Conservation (phyloP, 2,888 invertebrate species). For the Patella depressa region DNA sequence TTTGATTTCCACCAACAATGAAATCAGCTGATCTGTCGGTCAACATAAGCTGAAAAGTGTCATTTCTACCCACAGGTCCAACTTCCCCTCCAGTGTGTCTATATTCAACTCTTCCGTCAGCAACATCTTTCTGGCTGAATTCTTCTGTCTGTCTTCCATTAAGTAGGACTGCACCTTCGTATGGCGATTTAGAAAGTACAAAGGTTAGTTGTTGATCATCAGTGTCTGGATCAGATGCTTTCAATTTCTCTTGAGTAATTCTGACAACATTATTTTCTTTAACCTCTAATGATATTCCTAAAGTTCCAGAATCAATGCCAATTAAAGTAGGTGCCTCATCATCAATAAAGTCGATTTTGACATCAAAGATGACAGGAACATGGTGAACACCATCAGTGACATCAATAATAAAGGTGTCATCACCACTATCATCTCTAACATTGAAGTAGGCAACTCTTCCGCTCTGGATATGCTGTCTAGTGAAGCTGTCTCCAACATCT, state of each 20-base stretch:
- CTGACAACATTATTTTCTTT: conserved; percentile 55
- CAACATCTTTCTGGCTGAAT: conserved; percentile 67
- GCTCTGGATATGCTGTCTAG: conserved; percentile 54
- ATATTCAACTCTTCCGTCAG: conserved; percentile 57
- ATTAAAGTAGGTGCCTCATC: conserved; percentile 62
- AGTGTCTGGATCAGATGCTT: conserved; percentile 62
- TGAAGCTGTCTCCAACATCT: conserved; percentile 60
- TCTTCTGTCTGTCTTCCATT: conserved; percentile 49
- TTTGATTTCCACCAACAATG: conserved; percentile 54
- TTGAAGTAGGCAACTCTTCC: conserved; percentile 64
- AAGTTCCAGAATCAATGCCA: conserved; percentile 46
- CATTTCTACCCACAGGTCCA: conserved; percentile 51
- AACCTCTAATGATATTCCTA: conserved; percentile 56
- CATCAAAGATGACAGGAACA: conserved; percentile 62
- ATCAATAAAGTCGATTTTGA: conserved; percentile 62
- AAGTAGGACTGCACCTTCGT: conserved; percentile 54
- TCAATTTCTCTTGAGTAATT: conserved; percentile 53
- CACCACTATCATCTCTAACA: conserved; percentile 56
- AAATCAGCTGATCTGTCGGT: conserved; percentile 59
- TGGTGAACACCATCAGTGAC: conserved; percentile 69
- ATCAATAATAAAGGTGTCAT: conserved; percentile 65
- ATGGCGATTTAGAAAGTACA: conserved; percentile 55
- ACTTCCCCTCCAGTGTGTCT: conserved; percentile 67
- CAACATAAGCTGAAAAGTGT: conserved; percentile 63
- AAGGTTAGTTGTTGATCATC: conserved; percentile 61